Evolutionary conservation across 2,888 invertebrate species (phyloP).

Genomic region (Volucella inanis): DNA sequence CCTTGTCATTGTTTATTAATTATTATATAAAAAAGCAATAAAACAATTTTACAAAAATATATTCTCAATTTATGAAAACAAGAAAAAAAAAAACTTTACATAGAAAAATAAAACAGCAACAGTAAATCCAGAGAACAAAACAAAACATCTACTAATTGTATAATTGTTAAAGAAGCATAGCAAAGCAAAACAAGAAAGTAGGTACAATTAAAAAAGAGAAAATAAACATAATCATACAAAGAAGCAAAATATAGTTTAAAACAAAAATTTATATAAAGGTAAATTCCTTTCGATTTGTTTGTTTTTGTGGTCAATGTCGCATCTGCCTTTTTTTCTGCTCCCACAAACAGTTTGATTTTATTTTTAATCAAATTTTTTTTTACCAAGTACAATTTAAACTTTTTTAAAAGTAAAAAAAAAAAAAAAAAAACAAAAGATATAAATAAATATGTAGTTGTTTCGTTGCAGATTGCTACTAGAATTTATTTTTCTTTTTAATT

Average conservation of each 20-base stretch:
- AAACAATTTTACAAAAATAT: slow-evolving; percentile 25
- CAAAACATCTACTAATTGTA: slow-evolving; percentile 40
- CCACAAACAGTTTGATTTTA: slow-evolving; percentile 43
- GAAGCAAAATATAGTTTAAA: slow-evolving; percentile 40
- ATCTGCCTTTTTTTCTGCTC: slow-evolving; percentile 62
- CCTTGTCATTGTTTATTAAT: slow-evolving; percentile 80
- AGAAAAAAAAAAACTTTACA: not conserved
- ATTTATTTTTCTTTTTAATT: slow-evolving; percentile 30
- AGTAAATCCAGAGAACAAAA: slow-evolving; percentile 41
- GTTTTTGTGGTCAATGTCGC: slow-evolving; percentile 69
- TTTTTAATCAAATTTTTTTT: slow-evolving; percentile 2
- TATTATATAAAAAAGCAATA: slow-evolving; percentile 11
- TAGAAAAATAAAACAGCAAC: not conserved
- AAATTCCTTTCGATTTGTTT: slow-evolving; percentile 55
- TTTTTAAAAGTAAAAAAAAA: not conserved
- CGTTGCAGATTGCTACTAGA: slow-evolving; percentile 65
- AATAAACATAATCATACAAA: slow-evolving; percentile 4
- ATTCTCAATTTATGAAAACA: slow-evolving; percentile 8
- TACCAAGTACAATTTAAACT: not conserved
- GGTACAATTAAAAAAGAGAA: slow-evolving; percentile 49
- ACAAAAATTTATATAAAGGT: not conserved
- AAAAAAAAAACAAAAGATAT: not conserved
- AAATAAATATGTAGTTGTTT: slow-evolving; percentile 54
- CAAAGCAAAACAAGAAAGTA: slow-evolving; percentile 30
- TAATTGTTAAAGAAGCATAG: slow-evolving; percentile 19